Evolutionary conservation across 1,140 invertebrate species (phyloP).

Genomic region (Nephotettix cincticeps): DNA sequence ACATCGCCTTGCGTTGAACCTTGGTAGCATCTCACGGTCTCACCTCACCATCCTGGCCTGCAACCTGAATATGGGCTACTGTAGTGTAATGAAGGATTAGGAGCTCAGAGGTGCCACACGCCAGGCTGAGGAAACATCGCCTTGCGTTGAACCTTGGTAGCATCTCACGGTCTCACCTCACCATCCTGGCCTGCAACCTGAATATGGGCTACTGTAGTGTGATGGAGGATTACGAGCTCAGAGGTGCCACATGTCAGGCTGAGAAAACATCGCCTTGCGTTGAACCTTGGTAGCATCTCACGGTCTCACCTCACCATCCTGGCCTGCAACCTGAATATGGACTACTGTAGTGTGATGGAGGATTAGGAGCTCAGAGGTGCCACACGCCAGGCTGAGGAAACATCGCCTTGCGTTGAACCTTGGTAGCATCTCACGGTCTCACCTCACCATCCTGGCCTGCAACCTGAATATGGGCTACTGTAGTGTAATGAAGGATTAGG

Average conservation of each 20-base stretch:
- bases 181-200: constrained; percentile 21
- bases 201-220: no score
- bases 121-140: constrained; percentile 40
- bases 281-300: constrained; percentile 39
- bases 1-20: constrained; percentile 42
- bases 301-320: constrained; percentile 16
- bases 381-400: constrained; percentile 39
- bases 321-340: no score
- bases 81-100: no score
- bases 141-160: constrained; percentile 43
- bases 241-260: constrained; percentile 39
- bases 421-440: constrained; percentile 30
- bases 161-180: constrained; percentile 13
- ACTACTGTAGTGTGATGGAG: no score
- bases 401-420: constrained; percentile 42
- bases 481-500: no score
- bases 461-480: no score
- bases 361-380: no score
- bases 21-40: constrained; percentile 32
- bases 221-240: no score
- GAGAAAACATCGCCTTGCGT: constrained; percentile 41
- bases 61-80: no score
- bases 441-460: constrained; percentile 19
- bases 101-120: constrained; percentile 37
- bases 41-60: constrained; percentile 21